Base-by-base conservation (phyloP, 2,113 vertebrate species). In the Sylvietta virens region DNA sequence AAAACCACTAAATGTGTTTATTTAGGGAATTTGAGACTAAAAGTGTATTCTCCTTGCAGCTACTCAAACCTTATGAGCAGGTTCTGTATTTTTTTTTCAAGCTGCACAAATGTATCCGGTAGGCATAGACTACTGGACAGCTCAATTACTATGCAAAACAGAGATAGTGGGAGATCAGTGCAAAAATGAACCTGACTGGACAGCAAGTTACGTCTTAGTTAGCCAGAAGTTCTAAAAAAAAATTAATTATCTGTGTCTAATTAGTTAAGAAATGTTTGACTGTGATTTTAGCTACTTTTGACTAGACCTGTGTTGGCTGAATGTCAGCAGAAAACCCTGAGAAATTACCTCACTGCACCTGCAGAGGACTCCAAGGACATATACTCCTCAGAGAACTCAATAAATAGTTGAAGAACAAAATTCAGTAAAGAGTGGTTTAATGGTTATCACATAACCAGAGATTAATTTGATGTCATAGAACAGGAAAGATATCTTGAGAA, bases 131-230 rank as follows among this genome's bases (percentile, higher is more conserved):
- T 45, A 15, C 11, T 31, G 20, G 24, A 28, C n/a, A 54, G n/a
- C 24, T 70, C 14, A 47, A 7, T 62, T 62, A 8, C 27, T 33
- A 14, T 33, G 17, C 22, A 50, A 54, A 79, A 47, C 19, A 30
- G 28, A 28, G 18, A 30, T 26, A 15, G 26, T 47, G 47, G n/a
- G 54, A 62, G 10, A 39, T 11, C 30, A 61, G 24, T 30, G 24
- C n/a, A 54, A 71, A 79, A 87, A 47, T 11, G 1, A 54, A 62
- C 24, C 13, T 62, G 56, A 26, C 18, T 18, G 15, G 9, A 27
- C 9, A 26, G 33, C 4, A 8, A 44, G 20, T 24, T 42, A 35
- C 0, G 0, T 35, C 33, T 53, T 24, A 42, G 10, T 10, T 31
- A 62, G 27, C 4, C 47, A 83, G 33, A 4, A 62, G 57, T 62